Conservation (phyloP, 2,888 invertebrate genomes). For the Drymonia ruficornis region DNA sequence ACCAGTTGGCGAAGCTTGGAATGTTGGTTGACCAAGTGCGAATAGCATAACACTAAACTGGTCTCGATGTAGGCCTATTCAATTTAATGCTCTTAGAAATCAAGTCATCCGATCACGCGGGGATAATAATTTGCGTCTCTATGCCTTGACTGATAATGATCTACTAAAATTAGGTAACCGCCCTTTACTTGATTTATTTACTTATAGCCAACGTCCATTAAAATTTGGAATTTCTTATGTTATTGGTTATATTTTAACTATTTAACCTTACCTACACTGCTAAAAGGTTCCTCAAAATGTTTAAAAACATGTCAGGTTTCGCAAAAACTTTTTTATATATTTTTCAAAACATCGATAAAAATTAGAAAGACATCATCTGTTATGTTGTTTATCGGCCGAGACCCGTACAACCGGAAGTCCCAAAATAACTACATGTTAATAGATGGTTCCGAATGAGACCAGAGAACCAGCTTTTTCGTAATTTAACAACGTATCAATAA, state of each 20-base stretch:
- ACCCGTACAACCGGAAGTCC: slow-evolving; percentile 28
- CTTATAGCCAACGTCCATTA: no score
- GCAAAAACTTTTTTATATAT: no score
- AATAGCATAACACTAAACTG: background rate
- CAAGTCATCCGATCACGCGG: background rate
- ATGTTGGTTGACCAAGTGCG: background rate
- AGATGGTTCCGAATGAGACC: slow-evolving; percentile 25
- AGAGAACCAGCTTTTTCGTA: slow-evolving; percentile 34
- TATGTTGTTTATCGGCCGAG: background rate
- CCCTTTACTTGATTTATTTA: no score
- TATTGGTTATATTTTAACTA: no score
- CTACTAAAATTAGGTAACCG: no score
- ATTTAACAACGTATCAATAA: slow-evolving; percentile 37
- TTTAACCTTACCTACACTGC: no score
- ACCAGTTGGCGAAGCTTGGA: background rate
- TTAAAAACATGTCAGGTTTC: no score
- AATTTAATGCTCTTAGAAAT: slow-evolving; percentile 1
- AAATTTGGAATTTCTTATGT: no score
- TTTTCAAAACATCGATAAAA: background rate
- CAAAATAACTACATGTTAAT: slow-evolving; percentile 24
- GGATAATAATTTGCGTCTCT: no score
- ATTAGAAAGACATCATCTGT: background rate
- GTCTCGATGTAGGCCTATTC: background rate
- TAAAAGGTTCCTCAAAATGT: no score
- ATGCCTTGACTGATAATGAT: no score